A percentile compares a stretch with the other conserved stretches of the same genome.
Evolutionary conservation across 2,888 invertebrate genomes (phyloP).

Genomic region (Tipula vernalis): DNA sequence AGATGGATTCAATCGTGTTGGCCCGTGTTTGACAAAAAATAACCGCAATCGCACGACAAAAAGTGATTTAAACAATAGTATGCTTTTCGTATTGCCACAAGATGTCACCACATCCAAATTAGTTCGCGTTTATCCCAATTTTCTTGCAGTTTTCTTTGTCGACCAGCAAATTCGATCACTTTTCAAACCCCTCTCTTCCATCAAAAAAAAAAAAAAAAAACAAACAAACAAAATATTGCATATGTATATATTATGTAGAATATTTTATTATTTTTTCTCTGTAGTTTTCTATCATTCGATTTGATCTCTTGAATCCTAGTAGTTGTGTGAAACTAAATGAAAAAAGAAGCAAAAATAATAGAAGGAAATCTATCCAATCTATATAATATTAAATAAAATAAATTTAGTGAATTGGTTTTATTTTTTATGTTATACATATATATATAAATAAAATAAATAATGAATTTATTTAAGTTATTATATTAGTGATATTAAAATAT

Average conservation of each 20-base stretch:
- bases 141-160: not conserved
- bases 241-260: not conserved
- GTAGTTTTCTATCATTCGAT: not conserved
- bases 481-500: constrained; percentile 4
- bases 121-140: not conserved
- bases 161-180: not conserved
- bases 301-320: not conserved
- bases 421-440: not conserved
- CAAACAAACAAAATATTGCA: not conserved
- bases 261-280: not conserved
- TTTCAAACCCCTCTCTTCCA: not conserved
- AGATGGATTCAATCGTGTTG: too few species aligned
- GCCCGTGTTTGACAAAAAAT: too few species aligned
- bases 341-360: not conserved
- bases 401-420: not conserved
- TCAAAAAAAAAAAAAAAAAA: not conserved
- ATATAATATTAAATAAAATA: not conserved
- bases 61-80: not conserved
- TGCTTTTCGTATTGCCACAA: not conserved
- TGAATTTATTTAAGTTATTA: not conserved
- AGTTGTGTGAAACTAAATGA: not conserved
- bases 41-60: too few species aligned
- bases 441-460: not conserved
- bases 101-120: not conserved
- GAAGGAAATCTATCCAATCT: not conserved